Evolutionary conservation across 2,113 vertebrate genomes (phyloP), one percentile per base, ranked within the genome.

Genomic region (Rhea pennata): DNA sequence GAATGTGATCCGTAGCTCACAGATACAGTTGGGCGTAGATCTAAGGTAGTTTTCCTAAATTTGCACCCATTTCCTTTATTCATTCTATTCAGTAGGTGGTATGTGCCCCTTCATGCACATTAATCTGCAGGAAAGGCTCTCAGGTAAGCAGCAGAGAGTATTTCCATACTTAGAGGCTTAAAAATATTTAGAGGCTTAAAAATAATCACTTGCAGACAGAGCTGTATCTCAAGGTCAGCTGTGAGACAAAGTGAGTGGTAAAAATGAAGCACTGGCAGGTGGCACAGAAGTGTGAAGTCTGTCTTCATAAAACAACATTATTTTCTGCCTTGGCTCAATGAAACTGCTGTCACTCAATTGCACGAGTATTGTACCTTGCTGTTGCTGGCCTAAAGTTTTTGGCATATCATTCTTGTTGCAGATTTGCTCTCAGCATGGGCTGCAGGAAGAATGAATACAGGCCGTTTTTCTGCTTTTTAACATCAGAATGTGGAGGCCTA

Each of bases 391-490:
- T 69, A 4, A 4, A 12, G 15, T 69, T 96, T 87, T 72, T 95
- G 93, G 87, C 89, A 88, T 86, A 54, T 93, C 88, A 48, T 44
- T 88, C 67, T 69, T 85, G 72, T 76, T 95, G 65, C 91, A 95
- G 90, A 90, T 97, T 97, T 93, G n/a, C 79, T 95, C 89, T 70
- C 94, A 95, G 83, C 74, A 15, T 81, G 91, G 76, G 56, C 39
- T 95, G 70, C 84, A 89, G 51, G 59, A 79, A 95, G 82, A 80
- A 46, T 53, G 73, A 88, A 87, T 67, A 76, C 75, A 87, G 80
- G 53, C 64, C 44, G 64, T 69, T 75, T 53, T 92, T 94, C 91
- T 64, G 2, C 15, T 31, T 31, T 72, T 54, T 33, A 66, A 15
- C 20, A 5, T 71, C 53, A 77, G 46, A 71, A 66, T 46, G 6